Percentiles rank a stretch among this genome's conserved stretches.
These are phyloP conservation scores for Euura saliciscinereae DNA, from an alignment of 1,140 invertebrate species.

Conservation along the genomic window DNA sequence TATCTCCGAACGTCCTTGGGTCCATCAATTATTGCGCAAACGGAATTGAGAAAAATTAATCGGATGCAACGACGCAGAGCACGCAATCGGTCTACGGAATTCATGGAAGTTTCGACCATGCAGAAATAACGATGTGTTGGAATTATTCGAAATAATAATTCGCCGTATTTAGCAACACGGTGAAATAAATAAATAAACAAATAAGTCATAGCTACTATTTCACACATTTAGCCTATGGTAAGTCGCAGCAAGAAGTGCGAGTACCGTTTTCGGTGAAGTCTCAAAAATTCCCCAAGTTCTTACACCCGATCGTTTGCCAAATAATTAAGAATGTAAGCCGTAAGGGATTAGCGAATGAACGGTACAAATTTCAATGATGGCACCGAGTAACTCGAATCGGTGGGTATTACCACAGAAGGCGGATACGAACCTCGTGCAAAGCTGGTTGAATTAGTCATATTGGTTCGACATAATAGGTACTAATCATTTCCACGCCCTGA, in stretches of 20 bases:
- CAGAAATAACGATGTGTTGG: no score
- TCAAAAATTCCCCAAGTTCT: background rate
- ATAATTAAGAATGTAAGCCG: background rate
- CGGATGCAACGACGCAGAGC: background rate
- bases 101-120: background rate
- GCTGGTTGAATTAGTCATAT: background rate
- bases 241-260: no score
- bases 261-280: background rate
- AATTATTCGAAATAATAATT: no score
- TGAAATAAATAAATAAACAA: no score
- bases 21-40: conserved; percentile 2
- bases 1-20: background rate
- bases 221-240: no score
- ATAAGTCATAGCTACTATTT: no score
- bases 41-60: background rate
- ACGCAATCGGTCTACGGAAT: background rate
- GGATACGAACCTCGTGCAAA: background rate
- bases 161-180: no score
- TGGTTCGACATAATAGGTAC: background rate
- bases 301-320: background rate
- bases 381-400: background rate
- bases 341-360: background rate
- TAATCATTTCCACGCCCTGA: background rate
- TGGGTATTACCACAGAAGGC: background rate
- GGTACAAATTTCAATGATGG: background rate